Base-by-base conservation (phyloP, 1,140 invertebrate species). In the Agraylea sexmaculata region DNA sequence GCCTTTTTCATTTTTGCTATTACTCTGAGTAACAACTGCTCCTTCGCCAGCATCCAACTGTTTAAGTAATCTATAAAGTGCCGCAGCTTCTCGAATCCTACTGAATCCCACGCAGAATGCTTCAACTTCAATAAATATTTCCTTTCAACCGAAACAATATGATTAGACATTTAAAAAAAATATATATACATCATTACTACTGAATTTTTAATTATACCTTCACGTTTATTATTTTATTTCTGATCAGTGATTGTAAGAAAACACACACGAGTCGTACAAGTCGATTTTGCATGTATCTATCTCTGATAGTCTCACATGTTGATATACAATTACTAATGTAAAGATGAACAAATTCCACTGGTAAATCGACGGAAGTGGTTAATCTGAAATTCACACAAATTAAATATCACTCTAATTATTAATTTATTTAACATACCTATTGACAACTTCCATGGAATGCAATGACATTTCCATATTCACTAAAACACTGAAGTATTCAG, bases 401-500 rank as follows among this genome's bases (percentile, higher is more conserved):
- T n/a, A n/a, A n/a, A n/a, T n/a, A n/a, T n/a, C n/a, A n/a, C n/a
- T n/a, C n/a, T n/a, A n/a, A n/a, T 19, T 17, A 40, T 40, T 31
- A 18, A 17, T 37, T 10, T 38, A 30, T 16, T 21, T 7, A 16
- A 21, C 55, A 59, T 60, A 84, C 80, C 83, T 75, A 61, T 97
- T 98, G 2, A 98, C 92, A 7, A 98, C 94, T 67, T 98, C 94
- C 91, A 98, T 96, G 13, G 90, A 95, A 68, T 98, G 93, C 30
- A 98, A 62, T 2, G 90, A 95, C 83, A 97, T 94, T 60, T 97
- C 91, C 92, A 97, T 97, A 54, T 96, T 95, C 29, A 97, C 90
- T 18, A 98, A 66, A 11, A 93, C 87, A 52, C 84, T 87, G 56
- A 96, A 91, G 65, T 96, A 96, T 65, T 96, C 91, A 0, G 88